Base-by-base conservation (phyloP, 1,140 invertebrate species). In the Drosophila guanche region DNA sequence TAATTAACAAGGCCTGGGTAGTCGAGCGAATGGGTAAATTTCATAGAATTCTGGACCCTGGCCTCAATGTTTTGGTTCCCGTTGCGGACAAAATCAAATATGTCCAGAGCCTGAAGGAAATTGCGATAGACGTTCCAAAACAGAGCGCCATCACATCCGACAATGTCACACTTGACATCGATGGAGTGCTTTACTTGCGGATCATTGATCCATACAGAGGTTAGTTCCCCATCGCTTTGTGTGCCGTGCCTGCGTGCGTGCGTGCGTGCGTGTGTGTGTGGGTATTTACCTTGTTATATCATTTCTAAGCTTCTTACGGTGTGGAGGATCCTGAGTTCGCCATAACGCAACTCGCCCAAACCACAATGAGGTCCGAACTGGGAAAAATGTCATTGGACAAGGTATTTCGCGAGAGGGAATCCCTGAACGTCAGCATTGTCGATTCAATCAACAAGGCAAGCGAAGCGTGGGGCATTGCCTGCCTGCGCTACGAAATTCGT, bases 291-390 rank as follows among this genome's bases (percentile, higher is more conserved):
- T 14, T 37, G 54, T 73, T 66, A 37, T 79, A 60, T 62, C 25
- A 52, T 51, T 37, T 12, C 65, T 70, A 58, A 93, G 96, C 98
- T 51, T 99, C 98, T 67, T 99, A 99, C 93, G 99, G 99, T 29
- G 98, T 99, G 23, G 98, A 99, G 93, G 99, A 99, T 93, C 97
- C 98, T 14, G 98, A 99, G 92, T 99, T 99, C 95, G 99, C 99
- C 4, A 98, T 99, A 56, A 99, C 98, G 42, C 99, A 99, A 92
- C 93, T 99, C 42, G 99, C 99, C 0, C 99, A 99, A 93, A 99
- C 99, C 0, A 99, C 99, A 8, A 99, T 99, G 99, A 95, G 97
- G 91, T 99, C 98, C 4, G 99, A 99, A 92, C 93, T 99, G 27
- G 99, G 99, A 68, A 99, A 99, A 94, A 99, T 99, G 91, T 95